Base-by-base conservation (phyloP, 2,888 invertebrate species). In the Drosophila basisetae region DNA sequence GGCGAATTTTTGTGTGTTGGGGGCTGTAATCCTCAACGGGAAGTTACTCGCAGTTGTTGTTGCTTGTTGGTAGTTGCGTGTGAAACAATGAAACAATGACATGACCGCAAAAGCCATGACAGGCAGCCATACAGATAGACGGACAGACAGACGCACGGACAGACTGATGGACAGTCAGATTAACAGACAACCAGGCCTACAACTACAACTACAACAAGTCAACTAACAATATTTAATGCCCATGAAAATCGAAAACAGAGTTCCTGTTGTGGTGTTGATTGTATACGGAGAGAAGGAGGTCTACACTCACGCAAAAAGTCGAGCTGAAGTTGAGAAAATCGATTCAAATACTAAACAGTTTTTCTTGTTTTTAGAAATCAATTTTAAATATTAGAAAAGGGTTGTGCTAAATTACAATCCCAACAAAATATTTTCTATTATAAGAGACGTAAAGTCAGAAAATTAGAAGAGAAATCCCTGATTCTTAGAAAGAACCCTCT, bases 51-150 rank as follows among this genome's bases (percentile, higher is more conserved):
- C 55, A 50, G 52, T 65, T 39, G 47, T 47, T 47, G 47, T 13
- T 47, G 9, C 47, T 16, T 47, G 47, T 47, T n/a, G 73, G 59
- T 56, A 68, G 84, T 89, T 84, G 87, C 85, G 89, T 90, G 85
- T 83, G 88, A 86, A 85, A 86, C 47, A 47, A 86, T 88, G 85
- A 83, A 86, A 86, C 85, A 86, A 86, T 83, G 83, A 82, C 88
- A 84, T 89, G 90, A 85, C 85, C 85, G 80, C 85, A 84, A 68
- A 83, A 81, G 68, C 81, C 81, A 74, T 66, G 85, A 71, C 69
- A 70, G 70, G 22, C 77, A 59, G 49, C 50, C 64, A 55, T 49
- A 43, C 54, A 53, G 52, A 33, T 30, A 30, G 61, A n/a, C 58
- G 5, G 55, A 37, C 28, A 54, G 65, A 30, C 77, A 53, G 52